Percentiles rank a stretch among this genome's conserved stretches.
Evolutionary conservation across 53 echinoderm and acorn worm species (phyloP).

Genomic region (Holothuria scabra): DNA sequence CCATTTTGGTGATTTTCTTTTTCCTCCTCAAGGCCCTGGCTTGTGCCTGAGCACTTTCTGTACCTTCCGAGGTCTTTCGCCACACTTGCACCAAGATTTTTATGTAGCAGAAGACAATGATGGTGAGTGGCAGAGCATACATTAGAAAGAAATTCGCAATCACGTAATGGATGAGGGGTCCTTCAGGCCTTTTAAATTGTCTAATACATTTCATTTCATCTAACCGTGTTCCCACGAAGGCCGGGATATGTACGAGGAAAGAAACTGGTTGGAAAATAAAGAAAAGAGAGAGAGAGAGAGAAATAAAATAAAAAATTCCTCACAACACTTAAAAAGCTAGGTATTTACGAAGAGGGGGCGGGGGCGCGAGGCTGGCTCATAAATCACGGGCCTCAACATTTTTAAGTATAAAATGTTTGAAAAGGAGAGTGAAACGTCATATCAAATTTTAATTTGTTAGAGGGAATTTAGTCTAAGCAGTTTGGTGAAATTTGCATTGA

Average conservation of each 20-base stretch:
- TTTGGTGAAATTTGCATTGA: too few species aligned
- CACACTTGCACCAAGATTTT: conserved; percentile 92
- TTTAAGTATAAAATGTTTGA: too few species aligned
- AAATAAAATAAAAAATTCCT: too few species aligned
- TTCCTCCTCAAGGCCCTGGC: conserved; percentile 86
- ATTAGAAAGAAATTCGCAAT: conserved; percentile 35
- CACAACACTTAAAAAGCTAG: too few species aligned
- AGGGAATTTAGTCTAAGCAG: too few species aligned
- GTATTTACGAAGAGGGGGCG: too few species aligned
- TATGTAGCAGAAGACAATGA: conserved; percentile 86
- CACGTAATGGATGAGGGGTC: conserved; percentile 30
- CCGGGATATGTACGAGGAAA: conserved; percentile 23
- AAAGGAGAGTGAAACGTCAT: too few species aligned
- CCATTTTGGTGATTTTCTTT: conserved; percentile 97
- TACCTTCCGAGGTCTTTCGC: conserved; percentile 87
- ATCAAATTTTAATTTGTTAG: too few species aligned
- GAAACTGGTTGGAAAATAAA: conserved; percentile 10
- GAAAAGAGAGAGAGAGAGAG: not conserved
- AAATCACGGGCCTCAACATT: too few species aligned
- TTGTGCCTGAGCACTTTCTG: conserved; percentile 98
- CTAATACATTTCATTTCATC: not conserved
- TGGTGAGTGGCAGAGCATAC: conserved; percentile 78
- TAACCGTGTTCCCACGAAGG: not conserved
- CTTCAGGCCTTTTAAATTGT: not conserved
- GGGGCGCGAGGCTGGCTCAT: too few species aligned